Evolutionary conservation across 1,140 invertebrate genomes (phyloP), one percentile per base, ranked within the genome.

Genomic region (Octopus bimaculoides): DNA sequence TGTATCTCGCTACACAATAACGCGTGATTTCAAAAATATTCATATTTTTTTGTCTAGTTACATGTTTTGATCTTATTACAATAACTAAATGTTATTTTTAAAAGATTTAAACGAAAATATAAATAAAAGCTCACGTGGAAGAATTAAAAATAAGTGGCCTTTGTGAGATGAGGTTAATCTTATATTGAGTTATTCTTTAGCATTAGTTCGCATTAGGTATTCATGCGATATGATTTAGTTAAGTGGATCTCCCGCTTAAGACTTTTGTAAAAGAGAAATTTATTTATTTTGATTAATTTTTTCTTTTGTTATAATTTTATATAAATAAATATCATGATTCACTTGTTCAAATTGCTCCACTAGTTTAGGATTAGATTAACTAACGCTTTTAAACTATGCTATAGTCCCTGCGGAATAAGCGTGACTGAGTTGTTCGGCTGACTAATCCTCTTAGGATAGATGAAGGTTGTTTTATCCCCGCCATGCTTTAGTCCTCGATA

Each of bases 391-490:
- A 75, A 75, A 75, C 52, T 6, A 52, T 54, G 74, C 52, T 75
- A 75, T 75, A 75, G 74, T 75, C 74, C 74, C 74, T 75, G 74
- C 74, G 74, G 74, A 75, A 75, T 75, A 75, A 75, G 12, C 17
- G 66, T 52, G 52, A 75, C 6, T 86, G 81, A 78, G 83, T 83
- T 78, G 83, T 81, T 74, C 78, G 83, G 83, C 78, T 77, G 82
- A 77, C 82, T 87, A 87, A 87, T 87, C 86, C 86, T 87, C 85
- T 87, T 86, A 86, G 84, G 83, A 86, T 83, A 81, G 81, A 81
- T 83, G 82, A 78, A 66, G 77, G 82, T 80, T 69, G 66, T 12
- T 85, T 85, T 87, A 87, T 84, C 81, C 66, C 84, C 80, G 83
- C 80, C 78, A 85, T 82, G 85, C 81, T 81, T 82, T 81, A 79